These are phyloP conservation scores for Griposia aprilina DNA, from an alignment of 2,888 invertebrate genomes.

Conservation along the genomic window DNA sequence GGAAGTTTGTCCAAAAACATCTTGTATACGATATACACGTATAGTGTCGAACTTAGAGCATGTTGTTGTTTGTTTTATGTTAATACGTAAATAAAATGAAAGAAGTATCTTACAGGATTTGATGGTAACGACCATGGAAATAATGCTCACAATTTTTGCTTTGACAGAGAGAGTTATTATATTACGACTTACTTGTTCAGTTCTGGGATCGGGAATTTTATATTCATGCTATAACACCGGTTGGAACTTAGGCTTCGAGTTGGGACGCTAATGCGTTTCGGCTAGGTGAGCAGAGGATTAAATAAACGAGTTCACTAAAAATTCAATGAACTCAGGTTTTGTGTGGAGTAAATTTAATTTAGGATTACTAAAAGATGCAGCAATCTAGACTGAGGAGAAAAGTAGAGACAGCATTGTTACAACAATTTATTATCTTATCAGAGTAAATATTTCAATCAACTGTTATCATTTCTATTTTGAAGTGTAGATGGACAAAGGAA, in stretches of 20 bases:
- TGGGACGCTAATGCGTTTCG: constrained; percentile 61
- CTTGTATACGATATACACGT: constrained; percentile 26
- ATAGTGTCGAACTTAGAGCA: constrained; percentile 10
- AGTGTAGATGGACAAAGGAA: not conserved
- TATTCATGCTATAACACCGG: constrained; percentile 62
- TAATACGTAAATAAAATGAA: constrained; percentile 57
- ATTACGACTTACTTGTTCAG: constrained; percentile 56
- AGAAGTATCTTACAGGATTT: constrained; percentile 44
- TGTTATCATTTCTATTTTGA: constrained; percentile 10
- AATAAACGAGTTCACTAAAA: constrained; percentile 51
- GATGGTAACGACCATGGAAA: constrained; percentile 43
- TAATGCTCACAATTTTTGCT: constrained; percentile 42
- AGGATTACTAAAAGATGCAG: constrained; percentile 27
- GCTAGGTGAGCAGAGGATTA: constrained; percentile 40
- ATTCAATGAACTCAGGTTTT: constrained; percentile 14
- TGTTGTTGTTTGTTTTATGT: constrained; percentile 42
- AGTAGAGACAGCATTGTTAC: not conserved
- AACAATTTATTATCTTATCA: constrained; percentile 15
- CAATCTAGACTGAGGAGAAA: constrained; percentile 4
- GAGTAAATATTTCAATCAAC: constrained; percentile 27
- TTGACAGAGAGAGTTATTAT: constrained; percentile 56
- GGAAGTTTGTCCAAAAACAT: constrained; percentile 47
- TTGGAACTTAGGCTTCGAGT: constrained; percentile 41
- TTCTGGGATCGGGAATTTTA: constrained; percentile 53
- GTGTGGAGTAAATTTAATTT: constrained; percentile 42